These are phyloP conservation scores for Eupithecia centaureata DNA, from an alignment of 2,888 invertebrate genomes.

Conservation along the genomic window DNA sequence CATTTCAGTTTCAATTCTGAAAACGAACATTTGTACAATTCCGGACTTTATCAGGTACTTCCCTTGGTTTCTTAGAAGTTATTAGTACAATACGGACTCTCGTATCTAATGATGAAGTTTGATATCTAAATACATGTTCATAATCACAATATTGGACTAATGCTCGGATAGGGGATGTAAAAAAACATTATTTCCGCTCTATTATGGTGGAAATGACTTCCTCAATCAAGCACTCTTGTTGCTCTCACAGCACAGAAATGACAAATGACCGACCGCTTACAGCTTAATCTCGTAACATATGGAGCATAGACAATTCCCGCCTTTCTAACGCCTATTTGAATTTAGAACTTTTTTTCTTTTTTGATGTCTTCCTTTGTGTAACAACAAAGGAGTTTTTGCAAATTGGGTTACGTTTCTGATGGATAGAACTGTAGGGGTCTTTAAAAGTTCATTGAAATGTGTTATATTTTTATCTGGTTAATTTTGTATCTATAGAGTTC, in stretches of 20 bases:
- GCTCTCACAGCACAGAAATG: constrained; percentile 60
- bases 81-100: constrained; percentile 28
- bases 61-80: not conserved
- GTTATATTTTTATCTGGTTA: constrained; percentile 72
- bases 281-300: constrained; percentile 80
- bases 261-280: constrained; percentile 78
- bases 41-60: not conserved
- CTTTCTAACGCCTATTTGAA: constrained; percentile 63
- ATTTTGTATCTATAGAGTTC: constrained; percentile 63
- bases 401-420: constrained; percentile 69
- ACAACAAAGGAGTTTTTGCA: constrained; percentile 78
- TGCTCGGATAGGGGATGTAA: constrained; percentile 65
- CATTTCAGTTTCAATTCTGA: constrained; percentile 8
- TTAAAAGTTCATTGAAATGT: constrained; percentile 71
- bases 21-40: not conserved
- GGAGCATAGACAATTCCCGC: constrained; percentile 72
- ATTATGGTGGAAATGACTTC: constrained; percentile 79
- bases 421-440: constrained; percentile 64
- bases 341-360: constrained; percentile 65
- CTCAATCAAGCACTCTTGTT: constrained; percentile 74
- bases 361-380: constrained; percentile 81
- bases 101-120: constrained; percentile 35
- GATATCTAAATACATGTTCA: constrained; percentile 45
- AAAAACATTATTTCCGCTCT: constrained; percentile 80
- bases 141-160: constrained; percentile 63